Evolutionary conservation across 2,797 vertebrate genomes (phyloP), one percentile per base, ranked within the genome.

Genomic region (Cryptoblepharus egeriae): DNA sequence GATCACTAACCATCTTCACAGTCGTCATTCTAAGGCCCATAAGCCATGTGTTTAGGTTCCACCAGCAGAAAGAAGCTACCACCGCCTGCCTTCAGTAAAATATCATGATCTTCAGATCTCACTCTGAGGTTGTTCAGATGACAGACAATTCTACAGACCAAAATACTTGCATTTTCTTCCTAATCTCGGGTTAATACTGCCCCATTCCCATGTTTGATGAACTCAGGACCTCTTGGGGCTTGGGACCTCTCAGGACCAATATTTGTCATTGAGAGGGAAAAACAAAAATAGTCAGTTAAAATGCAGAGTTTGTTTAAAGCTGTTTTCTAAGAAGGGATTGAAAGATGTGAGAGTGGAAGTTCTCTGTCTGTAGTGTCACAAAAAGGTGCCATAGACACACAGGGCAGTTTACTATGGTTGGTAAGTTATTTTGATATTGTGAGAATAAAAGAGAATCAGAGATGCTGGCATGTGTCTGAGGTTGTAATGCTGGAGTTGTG

Each of bases 371-470:
- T 79, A 45, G 58, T 63, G 5, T 57, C 61, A 61, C 35, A 39
- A 42, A 16, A 55, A 49, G 55, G 39, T 64, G 75, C 76, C 69
- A 58, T 20, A 60, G n/a, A 61, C 76, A 79, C n/a, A 58, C 57
- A 74, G 61, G 61, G 61, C 64, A 57, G 71, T 79, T n/a, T 49
- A 61, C 70, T 84, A 55, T 84, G 77, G 76, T 68, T 84, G 76
- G 52, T 84, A 84, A 84, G 39, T 84, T 84, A 84, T 84, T 84
- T 84, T 79, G 79, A 68, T 84, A 84, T 84, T 79, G 76, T 74
- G 70, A 37, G 35, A 84, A 84, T 84, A 84, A 84, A 84, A 74
- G 13, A 60, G 39, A 84, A 74, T 75, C 71, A 22, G 57, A 68
- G 37, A 60, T 49, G 64, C 37, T 11, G 2, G 30, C 71, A 45